Evolutionary conservation across 92 coral and sea anemone species (phyloP).

Genomic region (Zoanthus solanderi): DNA sequence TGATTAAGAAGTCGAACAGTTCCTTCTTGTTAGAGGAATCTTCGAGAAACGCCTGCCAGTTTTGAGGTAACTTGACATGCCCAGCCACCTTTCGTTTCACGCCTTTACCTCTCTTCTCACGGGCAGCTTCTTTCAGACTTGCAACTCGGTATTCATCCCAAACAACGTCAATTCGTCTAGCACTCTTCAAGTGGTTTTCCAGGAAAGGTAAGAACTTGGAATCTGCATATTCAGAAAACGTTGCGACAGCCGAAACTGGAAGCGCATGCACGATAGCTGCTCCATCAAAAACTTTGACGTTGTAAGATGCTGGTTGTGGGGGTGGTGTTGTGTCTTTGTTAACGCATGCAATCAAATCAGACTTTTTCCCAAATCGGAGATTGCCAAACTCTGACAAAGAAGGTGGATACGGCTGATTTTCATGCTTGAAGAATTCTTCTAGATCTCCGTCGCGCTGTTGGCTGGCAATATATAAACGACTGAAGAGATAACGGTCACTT

Average conservation of each 20-base stretch:
- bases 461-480: too few species aligned
- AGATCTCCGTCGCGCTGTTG: too few species aligned
- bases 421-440: too few species aligned
- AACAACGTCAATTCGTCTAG: too few species aligned
- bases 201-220: conserved; percentile 44
- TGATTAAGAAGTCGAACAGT: conserved; percentile 56
- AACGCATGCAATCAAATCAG: conserved; percentile 39
- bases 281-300: conserved; percentile 60
- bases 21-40: conserved; percentile 67
- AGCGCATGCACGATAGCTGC: conserved; percentile 39
- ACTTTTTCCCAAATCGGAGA: conserved; percentile 51
- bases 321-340: conserved; percentile 9
- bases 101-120: conserved; percentile 58
- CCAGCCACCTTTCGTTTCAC: conserved; percentile 52
- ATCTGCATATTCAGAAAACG: conserved; percentile 46
- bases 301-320: conserved; percentile 38
- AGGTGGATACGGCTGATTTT: too few species aligned
- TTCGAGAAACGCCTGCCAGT: conserved; percentile 34
- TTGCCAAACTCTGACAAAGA: conserved; percentile 25
- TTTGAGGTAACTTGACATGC: neutral
- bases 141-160: too few species aligned
- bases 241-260: conserved; percentile 32
- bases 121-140: conserved; percentile 50
- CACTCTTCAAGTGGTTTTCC: too few species aligned
- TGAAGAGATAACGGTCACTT: too few species aligned